Evolutionary conservation across 2,888 invertebrate genomes (phyloP), one percentile per base, ranked within the genome.

Genomic region (Thyatira batis): DNA sequence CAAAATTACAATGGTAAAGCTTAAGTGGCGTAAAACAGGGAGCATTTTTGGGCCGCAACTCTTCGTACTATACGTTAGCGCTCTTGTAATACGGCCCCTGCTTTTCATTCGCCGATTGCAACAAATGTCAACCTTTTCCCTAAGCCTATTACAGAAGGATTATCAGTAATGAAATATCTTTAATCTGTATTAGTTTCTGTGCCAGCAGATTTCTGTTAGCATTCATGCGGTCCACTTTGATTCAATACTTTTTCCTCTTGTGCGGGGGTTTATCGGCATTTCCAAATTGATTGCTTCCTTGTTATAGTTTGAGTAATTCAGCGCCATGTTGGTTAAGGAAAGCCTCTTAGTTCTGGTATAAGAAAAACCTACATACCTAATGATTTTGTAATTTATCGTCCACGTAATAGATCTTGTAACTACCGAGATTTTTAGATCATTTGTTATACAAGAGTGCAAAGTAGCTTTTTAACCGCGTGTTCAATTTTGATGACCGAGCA

Each of bases 81-180:
- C 3, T 23, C 23, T n/a, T n/a, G 17, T 17, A 8, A 13, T 5
- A 17, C 39, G 39, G 39, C 39, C 39, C 17, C 17, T 8, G 39
- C 17, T 39, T 39, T 39, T 39, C 39, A 17, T 39, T 17, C 17
- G 17, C 39, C 39, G 39, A 71, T 63, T 82, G 82, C 81, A 82
- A 89, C 89, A 89, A 89, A 89, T 89, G 89, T 89, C 89, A 88
- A 81, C 84, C 76, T 71, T 65, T 39, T 65, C 63, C 66, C 60
- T 87, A 89, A 90, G 84, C 89, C 89, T 87, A 89, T 89, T 90
- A 89, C 77, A 66, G 67, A 67, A 58, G 87, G 90, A 89, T 90
- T 89, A 88, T 78, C 75, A 69, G 89, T 90, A 90, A 89, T 89
- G 90, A 88, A 89, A 89, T 89, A 90, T 89, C 84, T 89, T 89